Conservation (phyloP, 30 jellyfish, hydroid and myxozoan genomes). For the Rhopilema esculentum region DNA sequence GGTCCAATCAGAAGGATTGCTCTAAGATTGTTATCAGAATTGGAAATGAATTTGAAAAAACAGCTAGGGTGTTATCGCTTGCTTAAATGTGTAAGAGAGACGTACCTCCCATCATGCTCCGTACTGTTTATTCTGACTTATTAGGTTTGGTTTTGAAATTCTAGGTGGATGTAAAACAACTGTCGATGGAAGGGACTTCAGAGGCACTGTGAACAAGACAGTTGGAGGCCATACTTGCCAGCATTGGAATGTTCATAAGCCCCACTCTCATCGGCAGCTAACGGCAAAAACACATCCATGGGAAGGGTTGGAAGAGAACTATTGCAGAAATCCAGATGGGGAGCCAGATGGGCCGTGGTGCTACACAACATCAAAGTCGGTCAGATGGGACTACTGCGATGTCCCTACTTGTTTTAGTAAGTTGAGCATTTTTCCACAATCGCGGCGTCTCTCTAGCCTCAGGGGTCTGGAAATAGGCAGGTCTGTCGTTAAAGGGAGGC, state of each 20-base stretch:
- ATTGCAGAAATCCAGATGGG: constrained; percentile 51
- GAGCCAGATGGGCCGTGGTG: constrained; percentile 67
- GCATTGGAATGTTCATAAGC: constrained; percentile 14
- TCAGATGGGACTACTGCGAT: constrained; percentile 53
- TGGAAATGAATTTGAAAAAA: not conserved
- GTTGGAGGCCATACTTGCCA: constrained; percentile 29
- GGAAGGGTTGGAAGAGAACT: constrained; percentile 32
- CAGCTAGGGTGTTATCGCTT: not conserved
- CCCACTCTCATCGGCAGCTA: constrained; percentile 32
- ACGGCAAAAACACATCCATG: constrained; percentile 23
- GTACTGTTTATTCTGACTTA: too few relatives aligned
- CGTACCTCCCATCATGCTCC: too few relatives aligned
- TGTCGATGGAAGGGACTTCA: constrained; percentile 1
- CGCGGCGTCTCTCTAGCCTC: too few relatives aligned
- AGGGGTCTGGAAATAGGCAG: too few relatives aligned
- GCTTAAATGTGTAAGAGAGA: too few relatives aligned
- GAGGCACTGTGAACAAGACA: constrained; percentile 30
- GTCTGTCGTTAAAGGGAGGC: too few relatives aligned
- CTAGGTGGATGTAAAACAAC: constrained; percentile 28
- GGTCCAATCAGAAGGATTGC: too few relatives aligned
- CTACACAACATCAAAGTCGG: constrained; percentile 21
- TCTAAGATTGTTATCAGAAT: too few relatives aligned
- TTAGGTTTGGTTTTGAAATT: not conserved
- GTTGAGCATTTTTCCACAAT: too few relatives aligned
- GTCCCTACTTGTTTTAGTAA: constrained; percentile 1